phyloP scores from a whole-genome alignment of 2,888 invertebrate species.

The Acleris sparsana region DNA sequence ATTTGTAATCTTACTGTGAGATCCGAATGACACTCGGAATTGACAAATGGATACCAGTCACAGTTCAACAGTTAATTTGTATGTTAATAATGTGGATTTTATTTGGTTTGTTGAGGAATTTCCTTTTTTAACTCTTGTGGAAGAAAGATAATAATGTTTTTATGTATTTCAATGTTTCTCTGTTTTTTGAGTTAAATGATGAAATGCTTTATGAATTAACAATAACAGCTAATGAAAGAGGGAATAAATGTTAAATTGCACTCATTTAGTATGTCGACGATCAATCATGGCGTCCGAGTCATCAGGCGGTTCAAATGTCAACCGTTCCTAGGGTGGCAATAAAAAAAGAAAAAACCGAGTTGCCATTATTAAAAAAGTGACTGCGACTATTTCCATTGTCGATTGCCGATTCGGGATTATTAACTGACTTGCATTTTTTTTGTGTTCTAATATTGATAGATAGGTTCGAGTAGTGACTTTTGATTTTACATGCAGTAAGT shows the following conservation, averaged over 20 bases:
- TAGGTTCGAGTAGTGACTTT: slow-evolving; percentile 76
- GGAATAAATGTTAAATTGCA: slow-evolving; percentile 81
- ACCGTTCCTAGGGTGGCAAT: slow-evolving; percentile 82
- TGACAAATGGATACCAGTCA: slow-evolving; percentile 78
- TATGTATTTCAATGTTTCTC: background rate
- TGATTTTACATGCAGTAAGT: slow-evolving; percentile 67
- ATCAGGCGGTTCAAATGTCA: slow-evolving; percentile 83
- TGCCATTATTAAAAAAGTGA: slow-evolving; percentile 84
- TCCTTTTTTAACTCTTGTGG: slow-evolving; percentile 5
- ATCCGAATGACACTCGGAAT: slow-evolving; percentile 73
- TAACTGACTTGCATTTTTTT: slow-evolving; percentile 84
- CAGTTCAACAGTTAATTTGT: slow-evolving; percentile 78
- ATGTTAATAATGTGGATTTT: slow-evolving; percentile 67
- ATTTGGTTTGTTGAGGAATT: slow-evolving; percentile 48
- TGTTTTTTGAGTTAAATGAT: background rate
- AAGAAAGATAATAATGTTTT: background rate
- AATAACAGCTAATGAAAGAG: slow-evolving; percentile 70
- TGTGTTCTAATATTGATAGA: slow-evolving; percentile 84
- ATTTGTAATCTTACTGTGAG: slow-evolving; percentile 49
- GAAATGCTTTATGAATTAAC: slow-evolving; percentile 52
- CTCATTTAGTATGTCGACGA: slow-evolving; percentile 80
- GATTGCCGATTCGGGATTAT: slow-evolving; percentile 83
- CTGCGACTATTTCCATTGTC: slow-evolving; percentile 83
- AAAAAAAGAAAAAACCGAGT: slow-evolving; percentile 72
- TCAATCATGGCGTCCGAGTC: slow-evolving; percentile 81